These are phyloP conservation scores for Porites lobata DNA, from an alignment of 92 coral and sea anemone species.

Conservation along the genomic window DNA sequence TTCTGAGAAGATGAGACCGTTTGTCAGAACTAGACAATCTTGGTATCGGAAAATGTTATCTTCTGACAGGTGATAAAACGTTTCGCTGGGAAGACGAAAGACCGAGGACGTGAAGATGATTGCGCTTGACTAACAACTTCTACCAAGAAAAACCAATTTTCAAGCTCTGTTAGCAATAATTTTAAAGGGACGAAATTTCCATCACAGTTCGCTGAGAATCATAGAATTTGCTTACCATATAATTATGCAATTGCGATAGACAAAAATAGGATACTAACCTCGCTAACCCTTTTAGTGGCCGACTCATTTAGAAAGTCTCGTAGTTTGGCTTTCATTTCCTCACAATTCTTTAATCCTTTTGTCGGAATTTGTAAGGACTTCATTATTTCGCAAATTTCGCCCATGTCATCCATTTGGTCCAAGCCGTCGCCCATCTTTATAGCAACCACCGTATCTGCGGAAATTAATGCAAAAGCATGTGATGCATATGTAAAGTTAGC, in stretches of 20 bases:
- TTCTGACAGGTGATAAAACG: too few relatives aligned
- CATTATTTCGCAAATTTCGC: background rate
- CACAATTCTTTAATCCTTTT: background rate
- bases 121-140: too few relatives aligned
- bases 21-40: too few relatives aligned
- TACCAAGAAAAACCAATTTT: too few relatives aligned
- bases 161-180: too few relatives aligned
- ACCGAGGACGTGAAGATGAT: too few relatives aligned
- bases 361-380: background rate
- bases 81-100: too few relatives aligned
- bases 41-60: too few relatives aligned
- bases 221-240: too few relatives aligned
- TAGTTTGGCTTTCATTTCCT: background rate
- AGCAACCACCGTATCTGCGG: background rate
- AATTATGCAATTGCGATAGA: background rate
- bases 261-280: background rate
- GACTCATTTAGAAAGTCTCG: background rate
- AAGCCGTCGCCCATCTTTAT: background rate
- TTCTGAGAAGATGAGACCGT: too few relatives aligned
- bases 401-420: background rate
- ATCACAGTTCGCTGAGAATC: background rate
- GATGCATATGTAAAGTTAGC: background rate
- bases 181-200: background rate
- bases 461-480: background rate
- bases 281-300: background rate